phyloP scores from a whole-genome alignment of 1,140 invertebrate species.

The Drosophila athabasca region DNA sequence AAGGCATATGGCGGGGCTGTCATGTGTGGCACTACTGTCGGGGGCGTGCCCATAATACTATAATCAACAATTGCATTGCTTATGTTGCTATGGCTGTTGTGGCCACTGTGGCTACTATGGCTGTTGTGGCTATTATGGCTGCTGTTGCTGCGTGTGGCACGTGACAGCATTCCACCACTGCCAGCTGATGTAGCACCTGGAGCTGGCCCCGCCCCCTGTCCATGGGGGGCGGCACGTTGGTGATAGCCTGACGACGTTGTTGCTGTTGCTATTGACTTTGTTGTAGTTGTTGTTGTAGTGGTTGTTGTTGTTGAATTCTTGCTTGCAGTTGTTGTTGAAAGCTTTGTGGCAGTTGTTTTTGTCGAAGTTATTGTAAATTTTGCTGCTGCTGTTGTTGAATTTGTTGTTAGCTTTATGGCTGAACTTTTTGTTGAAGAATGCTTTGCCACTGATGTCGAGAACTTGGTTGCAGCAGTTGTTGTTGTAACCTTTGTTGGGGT shows the following conservation, averaged over 20 bases:
- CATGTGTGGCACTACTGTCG: constrained; percentile 25
- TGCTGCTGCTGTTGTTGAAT: constrained; percentile 25
- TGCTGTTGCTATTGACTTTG: constrained; percentile 52
- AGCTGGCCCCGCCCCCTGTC: constrained; percentile 62
- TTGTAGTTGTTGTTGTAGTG: constrained; percentile 28
- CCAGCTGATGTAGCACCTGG: constrained; percentile 41
- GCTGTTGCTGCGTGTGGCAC: constrained; percentile 64
- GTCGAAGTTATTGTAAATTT: constrained; percentile 9
- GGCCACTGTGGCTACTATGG: constrained; percentile 2
- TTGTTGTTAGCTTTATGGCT: constrained; percentile 12
- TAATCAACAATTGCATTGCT: constrained; percentile 65
- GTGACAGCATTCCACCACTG: constrained; percentile 54
- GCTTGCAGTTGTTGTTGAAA: constrained; percentile 30
- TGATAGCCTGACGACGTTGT: constrained; percentile 72
- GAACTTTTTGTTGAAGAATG: not conserved
- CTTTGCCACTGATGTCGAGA: no score
- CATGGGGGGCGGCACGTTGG: constrained; percentile 66
- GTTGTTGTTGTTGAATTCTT: constrained; percentile 34
- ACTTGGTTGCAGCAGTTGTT: constrained; percentile 12
- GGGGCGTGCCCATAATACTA: constrained; percentile 41
- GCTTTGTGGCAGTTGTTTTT: constrained; percentile 16
- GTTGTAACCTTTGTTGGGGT: constrained; percentile 35
- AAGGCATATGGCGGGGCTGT: constrained; percentile 56
- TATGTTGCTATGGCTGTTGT: constrained; percentile 18
- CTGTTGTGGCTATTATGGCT: constrained; percentile 5